Evolutionary conservation across 2,797 vertebrate genomes (phyloP).

Genomic region (Acrossocheilus fasciatus): DNA sequence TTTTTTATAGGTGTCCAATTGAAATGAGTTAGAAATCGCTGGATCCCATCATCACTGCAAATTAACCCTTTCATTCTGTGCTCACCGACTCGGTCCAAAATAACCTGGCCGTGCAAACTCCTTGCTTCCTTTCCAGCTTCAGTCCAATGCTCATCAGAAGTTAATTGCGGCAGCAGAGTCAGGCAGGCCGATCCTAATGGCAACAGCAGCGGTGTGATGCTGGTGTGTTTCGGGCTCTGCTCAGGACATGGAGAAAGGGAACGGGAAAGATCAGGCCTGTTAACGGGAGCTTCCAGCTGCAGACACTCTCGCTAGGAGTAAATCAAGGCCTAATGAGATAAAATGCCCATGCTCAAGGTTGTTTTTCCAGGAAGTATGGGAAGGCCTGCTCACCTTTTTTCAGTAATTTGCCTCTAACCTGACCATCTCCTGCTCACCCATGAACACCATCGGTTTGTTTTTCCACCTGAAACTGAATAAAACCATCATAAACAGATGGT

Average conservation of each 20-base stretch:
- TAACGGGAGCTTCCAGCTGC: conserved; percentile 54
- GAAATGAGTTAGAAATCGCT: conserved; percentile 49
- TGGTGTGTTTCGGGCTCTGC: conserved; percentile 52
- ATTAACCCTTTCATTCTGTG: conserved; percentile 48
- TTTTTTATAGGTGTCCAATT: conserved; percentile 47
- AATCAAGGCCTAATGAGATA: conserved; percentile 62
- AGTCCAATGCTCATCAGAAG: conserved; percentile 53
- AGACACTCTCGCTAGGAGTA: conserved; percentile 52
- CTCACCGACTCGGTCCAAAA: conserved; percentile 36
- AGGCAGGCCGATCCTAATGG: conserved; percentile 52
- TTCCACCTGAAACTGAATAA: conserved; percentile 48
- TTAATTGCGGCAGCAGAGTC: conserved; percentile 45
- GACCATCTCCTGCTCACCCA: conserved; percentile 38
- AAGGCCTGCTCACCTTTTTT: conserved; percentile 44
- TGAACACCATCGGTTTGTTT: conserved; percentile 35
- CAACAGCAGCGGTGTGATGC: conserved; percentile 30
- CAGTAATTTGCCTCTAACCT: conserved; percentile 52
- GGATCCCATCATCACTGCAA: conserved; percentile 46
- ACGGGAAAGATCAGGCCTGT: conserved; percentile 43
- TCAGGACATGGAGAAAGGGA: conserved; percentile 51
- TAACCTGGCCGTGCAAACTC: conserved; percentile 40
- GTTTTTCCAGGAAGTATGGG: conserved; percentile 61
- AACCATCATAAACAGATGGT: conserved; percentile 47
- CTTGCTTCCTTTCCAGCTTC: conserved; percentile 46
- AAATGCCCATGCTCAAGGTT: conserved; percentile 60